These are phyloP conservation scores for Lepidocyrtoides sp. DNA, from an alignment of 2,888 invertebrate species.

Conservation along the genomic window DNA sequence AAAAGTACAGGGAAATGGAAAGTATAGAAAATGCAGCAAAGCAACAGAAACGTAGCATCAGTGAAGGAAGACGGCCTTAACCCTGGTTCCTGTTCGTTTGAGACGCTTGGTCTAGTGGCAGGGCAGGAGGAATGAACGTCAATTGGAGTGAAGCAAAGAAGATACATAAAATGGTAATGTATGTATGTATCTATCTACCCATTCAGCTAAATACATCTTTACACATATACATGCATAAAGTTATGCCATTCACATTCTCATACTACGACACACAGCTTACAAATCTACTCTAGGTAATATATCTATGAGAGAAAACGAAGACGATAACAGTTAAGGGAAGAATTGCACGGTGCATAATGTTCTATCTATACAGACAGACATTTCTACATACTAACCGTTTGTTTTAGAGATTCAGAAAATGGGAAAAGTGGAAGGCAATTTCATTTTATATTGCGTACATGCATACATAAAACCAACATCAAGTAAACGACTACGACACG, in stretches of 20 bases:
- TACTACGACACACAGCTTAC: not conserved
- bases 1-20: not conserved
- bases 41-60: constrained; percentile 31
- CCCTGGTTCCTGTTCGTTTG: constrained; percentile 66
- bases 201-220: not conserved
- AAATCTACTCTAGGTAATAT: not conserved
- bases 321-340: constrained; percentile 24
- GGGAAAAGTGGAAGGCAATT: constrained; percentile 68
- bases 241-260: not conserved
- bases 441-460: constrained; percentile 64
- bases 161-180: not conserved
- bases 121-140: constrained; percentile 24
- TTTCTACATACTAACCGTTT: constrained; percentile 20
- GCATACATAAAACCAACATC: constrained; percentile 21
- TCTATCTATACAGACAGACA: not conserved
- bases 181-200: too few relatives aligned
- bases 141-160: constrained; percentile 26
- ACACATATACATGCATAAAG: not conserved
- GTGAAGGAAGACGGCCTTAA: constrained; percentile 69
- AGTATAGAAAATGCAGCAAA: constrained; percentile 52
- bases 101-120: not conserved
- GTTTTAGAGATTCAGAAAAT: constrained; percentile 56
- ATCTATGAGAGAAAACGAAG: not conserved
- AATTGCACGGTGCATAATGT: not conserved
- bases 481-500: constrained; percentile 7